Evolutionary conservation across 2,113 vertebrate species (phyloP), one percentile per base, ranked within the genome.

Genomic region (Labeo rohita): DNA sequence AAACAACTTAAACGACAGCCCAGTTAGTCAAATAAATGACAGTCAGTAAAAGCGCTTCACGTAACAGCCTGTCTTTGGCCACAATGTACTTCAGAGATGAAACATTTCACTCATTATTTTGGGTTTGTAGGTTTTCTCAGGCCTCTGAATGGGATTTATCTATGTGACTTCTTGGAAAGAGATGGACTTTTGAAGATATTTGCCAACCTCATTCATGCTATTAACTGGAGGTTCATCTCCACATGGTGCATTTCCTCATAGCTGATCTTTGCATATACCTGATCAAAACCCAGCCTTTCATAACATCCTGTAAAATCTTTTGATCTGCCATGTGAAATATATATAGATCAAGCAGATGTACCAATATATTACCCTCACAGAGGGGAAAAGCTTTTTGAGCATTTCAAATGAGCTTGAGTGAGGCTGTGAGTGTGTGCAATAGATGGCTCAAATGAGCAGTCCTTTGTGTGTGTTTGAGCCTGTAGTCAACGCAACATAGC

Each of bases 241-340:
- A 65, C 36, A 59, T 8, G 9, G 8, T 59, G 34, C 34, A 63
- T 68, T 52, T 68, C 28, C 45, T 82, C 28, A 82, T 18, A 68
- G 63, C 28, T 49, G 61, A 52, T 70, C n/a, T 39, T 21, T 52
- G 63, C 80, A 68, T 70, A 63, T 68, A 82, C 80, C 47, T 52
- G 63, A 82, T 82, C 47, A 82, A 82, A 70, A 50, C 45, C 23
- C 6, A 21, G 8, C 23, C 23, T 82, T 50, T 73, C 66, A 73
- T 43, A 73, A 73, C 68, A 73, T 84, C 81, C 49, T 45, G 49
- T 73, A 83, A 73, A 83, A 83, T 56, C 66, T 54, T 83, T 73
- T 73, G 66, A 84, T 82, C 45, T 82, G 21, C 45, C 47, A 52
- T 56, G 50, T 28, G 50, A 43, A 84, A 84, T 68, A 59, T 43